Percentiles rank a stretch among this genome's conserved stretches.
Evolutionary conservation across 2,888 invertebrate genomes (phyloP).

Genomic region (Chalcosyrphus nemorum): DNA sequence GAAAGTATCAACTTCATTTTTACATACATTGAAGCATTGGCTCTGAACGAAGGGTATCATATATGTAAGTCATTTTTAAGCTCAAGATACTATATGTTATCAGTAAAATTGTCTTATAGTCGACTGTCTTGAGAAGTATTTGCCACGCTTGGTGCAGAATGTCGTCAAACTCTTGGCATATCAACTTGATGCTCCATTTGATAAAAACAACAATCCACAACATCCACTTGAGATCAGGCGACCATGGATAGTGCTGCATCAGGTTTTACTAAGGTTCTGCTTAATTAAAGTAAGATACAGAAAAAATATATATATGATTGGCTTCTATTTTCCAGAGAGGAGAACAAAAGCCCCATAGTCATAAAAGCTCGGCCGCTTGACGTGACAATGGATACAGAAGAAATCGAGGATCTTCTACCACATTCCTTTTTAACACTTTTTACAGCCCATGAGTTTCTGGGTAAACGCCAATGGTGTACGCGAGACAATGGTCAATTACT

Average conservation of each 20-base stretch:
- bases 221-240: slow-evolving; percentile 87
- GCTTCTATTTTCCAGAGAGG: slow-evolving; percentile 83
- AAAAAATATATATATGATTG: too few relatives aligned
- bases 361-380: slow-evolving; percentile 75
- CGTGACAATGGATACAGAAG: slow-evolving; percentile 78
- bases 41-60: slow-evolving; percentile 83
- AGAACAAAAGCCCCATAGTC: slow-evolving; percentile 86
- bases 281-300: neutral
- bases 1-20: slow-evolving; percentile 81
- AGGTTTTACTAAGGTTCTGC: slow-evolving; percentile 86
- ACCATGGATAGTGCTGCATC: slow-evolving; percentile 93
- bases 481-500: slow-evolving; percentile 90
- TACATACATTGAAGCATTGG: slow-evolving; percentile 82
- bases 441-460: slow-evolving; percentile 92
- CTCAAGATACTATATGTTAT: too few relatives aligned
- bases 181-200: slow-evolving; percentile 86
- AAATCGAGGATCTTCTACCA: slow-evolving; percentile 85
- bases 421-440: slow-evolving; percentile 90
- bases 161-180: slow-evolving; percentile 89
- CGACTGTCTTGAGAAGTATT: slow-evolving; percentile 84
- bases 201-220: slow-evolving; percentile 85
- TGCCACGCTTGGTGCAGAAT: slow-evolving; percentile 88
- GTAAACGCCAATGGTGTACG: slow-evolving; percentile 91
- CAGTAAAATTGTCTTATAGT: slow-evolving; percentile 77
- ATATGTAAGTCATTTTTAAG: too few relatives aligned